These are phyloP conservation scores for Pteropus alecto DNA, from an alignment of 2,113 vertebrate genomes.

Conservation along the genomic window DNA sequence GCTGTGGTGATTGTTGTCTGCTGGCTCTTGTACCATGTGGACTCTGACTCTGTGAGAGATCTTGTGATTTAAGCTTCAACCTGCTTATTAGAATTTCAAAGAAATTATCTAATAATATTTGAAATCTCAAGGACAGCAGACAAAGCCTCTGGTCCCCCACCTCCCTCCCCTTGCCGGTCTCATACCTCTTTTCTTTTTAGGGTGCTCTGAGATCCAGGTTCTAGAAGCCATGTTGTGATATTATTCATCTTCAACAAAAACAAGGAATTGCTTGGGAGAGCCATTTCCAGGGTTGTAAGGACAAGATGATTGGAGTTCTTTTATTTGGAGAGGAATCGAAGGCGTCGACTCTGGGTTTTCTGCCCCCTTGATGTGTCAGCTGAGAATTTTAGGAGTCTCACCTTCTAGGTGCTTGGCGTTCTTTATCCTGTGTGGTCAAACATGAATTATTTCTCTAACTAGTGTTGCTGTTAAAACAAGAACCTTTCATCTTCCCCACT, in stretches of 20 bases:
- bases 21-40: conserved; percentile 80
- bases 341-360: not conserved
- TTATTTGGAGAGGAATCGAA: not conserved
- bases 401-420: not conserved
- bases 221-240: not conserved
- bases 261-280: not conserved
- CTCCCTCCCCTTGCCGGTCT: conserved; percentile 40
- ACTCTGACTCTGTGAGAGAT: conserved; percentile 82
- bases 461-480: not conserved
- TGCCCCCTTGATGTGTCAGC: not conserved
- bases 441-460: not conserved
- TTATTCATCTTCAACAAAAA: conserved; percentile 57
- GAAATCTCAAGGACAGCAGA: not conserved
- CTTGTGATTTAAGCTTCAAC: conserved; percentile 87
- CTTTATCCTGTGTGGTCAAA: not conserved
- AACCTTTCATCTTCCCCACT: not conserved
- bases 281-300: not conserved
- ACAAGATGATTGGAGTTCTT: not conserved
- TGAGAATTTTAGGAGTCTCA: not conserved
- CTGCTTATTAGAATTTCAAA: conserved; percentile 88
- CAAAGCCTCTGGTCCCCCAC: not conserved
- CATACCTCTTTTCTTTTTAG: not conserved
- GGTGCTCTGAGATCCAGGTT: not conserved
- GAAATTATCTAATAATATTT: conserved; percentile 82
- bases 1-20: conserved; percentile 88